Evolutionary conservation across 2,888 invertebrate genomes (phyloP).

Genomic region (Acronicta aceris): DNA sequence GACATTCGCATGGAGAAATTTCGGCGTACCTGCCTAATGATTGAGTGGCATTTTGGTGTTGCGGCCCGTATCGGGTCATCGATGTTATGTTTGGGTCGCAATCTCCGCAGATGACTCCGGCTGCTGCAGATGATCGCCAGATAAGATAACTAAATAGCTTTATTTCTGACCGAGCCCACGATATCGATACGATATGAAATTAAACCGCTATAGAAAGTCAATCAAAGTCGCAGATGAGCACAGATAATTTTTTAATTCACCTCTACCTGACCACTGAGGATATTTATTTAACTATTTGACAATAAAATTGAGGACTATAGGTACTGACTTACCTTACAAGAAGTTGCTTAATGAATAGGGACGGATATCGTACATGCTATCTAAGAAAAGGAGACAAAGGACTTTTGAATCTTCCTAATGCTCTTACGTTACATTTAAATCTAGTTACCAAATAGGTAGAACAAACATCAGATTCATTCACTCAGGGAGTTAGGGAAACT

Average conservation of each 20-base stretch:
- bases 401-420: too few relatives aligned
- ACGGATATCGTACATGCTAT: too few relatives aligned
- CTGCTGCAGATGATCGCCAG: constrained; percentile 70
- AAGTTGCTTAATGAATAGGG: too few relatives aligned
- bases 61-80: constrained; percentile 73
- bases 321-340: too few relatives aligned
- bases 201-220: constrained; percentile 84
- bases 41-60: constrained; percentile 78
- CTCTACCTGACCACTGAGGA: constrained; percentile 17
- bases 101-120: constrained; percentile 69
- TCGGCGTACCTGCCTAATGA: constrained; percentile 63
- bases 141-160: constrained; percentile 82
- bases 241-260: constrained; percentile 64
- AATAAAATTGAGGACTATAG: not conserved
- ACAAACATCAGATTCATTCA: too few relatives aligned
- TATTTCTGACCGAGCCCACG: constrained; percentile 76
- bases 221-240: constrained; percentile 73
- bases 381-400: too few relatives aligned
- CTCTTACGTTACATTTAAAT: too few relatives aligned
- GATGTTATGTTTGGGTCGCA: constrained; percentile 76
- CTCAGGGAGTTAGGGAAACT: too few relatives aligned
- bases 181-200: constrained; percentile 78
- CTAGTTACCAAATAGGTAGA: too few relatives aligned
- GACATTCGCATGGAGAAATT: constrained; percentile 84
- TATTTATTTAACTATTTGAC: constrained; percentile 4